These are phyloP conservation scores for Vanacampus margaritifer DNA, from an alignment of 2,113 vertebrate genomes.

Conservation along the genomic window DNA sequence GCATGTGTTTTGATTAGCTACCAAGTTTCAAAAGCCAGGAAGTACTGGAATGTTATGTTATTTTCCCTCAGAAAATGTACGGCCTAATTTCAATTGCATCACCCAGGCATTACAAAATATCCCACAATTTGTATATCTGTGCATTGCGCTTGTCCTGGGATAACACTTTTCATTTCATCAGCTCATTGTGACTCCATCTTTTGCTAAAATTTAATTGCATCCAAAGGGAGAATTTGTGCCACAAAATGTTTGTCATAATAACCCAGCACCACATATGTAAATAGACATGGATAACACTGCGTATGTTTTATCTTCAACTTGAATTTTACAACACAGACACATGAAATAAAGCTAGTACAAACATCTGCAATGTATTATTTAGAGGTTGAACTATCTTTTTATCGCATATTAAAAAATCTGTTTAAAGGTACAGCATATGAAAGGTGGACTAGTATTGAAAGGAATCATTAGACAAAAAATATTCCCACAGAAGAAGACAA, in stretches of 20 bases:
- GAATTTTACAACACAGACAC: not conserved
- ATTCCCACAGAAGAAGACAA: too few species aligned
- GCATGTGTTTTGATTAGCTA: not conserved
- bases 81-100: constrained; percentile 7
- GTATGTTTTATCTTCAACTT: not conserved
- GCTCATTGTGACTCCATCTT: not conserved
- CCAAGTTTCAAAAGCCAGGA: constrained; percentile 1
- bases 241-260: not conserved
- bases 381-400: not conserved
- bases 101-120: not conserved
- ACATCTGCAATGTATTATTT: not conserved
- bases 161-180: constrained; percentile 3
- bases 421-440: not conserved
- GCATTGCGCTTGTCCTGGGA: not conserved
- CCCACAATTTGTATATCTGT: not conserved
- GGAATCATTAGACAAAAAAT: not conserved
- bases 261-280: not conserved
- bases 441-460: not conserved
- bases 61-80: not conserved
- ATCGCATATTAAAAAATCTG: not conserved
- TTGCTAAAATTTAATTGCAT: not conserved
- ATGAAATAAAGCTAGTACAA: not conserved
- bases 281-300: not conserved
- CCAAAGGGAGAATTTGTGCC: constrained; percentile 1
- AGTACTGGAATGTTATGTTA: not conserved